Conservation (phyloP, 2,797 vertebrate species). For the Anolis apletophallus region DNA sequence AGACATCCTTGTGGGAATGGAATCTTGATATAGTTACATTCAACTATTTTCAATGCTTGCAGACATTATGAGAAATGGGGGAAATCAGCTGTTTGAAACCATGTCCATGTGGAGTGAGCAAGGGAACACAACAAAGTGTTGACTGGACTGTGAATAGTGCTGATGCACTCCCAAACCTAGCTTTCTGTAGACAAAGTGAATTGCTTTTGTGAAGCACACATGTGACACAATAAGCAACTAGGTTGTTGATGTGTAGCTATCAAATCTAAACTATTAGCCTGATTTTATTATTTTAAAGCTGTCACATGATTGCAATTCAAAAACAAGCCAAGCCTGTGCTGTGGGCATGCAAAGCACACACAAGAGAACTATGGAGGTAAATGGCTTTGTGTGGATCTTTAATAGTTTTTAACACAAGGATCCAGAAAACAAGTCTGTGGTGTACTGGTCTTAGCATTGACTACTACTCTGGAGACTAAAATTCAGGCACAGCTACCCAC, state of each 20-base stretch:
- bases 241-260: conserved; percentile 25
- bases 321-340: not conserved
- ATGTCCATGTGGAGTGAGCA: too few species aligned
- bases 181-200: conserved; percentile 1
- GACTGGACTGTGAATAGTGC: conserved; percentile 29
- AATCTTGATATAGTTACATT: not conserved
- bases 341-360: not conserved
- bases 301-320: not conserved
- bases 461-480: too few species aligned
- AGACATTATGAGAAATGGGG: not conserved
- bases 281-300: not conserved
- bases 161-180: conserved; percentile 12
- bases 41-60: not conserved
- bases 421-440: too few species aligned
- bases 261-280: not conserved
- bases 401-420: not conserved
- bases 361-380: not conserved
- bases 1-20: not conserved
- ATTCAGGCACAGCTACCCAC: too few species aligned
- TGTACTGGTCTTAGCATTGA: too few species aligned
- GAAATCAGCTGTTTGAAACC: not conserved
- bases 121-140: conserved; percentile 16
- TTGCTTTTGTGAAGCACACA: conserved; percentile 22
- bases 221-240: not conserved
- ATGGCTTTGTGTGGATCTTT: not conserved